Evolutionary conservation across 2,888 invertebrate genomes (phyloP), one percentile per base, ranked within the genome.

Genomic region (Scotopteryx bipunctaria): DNA sequence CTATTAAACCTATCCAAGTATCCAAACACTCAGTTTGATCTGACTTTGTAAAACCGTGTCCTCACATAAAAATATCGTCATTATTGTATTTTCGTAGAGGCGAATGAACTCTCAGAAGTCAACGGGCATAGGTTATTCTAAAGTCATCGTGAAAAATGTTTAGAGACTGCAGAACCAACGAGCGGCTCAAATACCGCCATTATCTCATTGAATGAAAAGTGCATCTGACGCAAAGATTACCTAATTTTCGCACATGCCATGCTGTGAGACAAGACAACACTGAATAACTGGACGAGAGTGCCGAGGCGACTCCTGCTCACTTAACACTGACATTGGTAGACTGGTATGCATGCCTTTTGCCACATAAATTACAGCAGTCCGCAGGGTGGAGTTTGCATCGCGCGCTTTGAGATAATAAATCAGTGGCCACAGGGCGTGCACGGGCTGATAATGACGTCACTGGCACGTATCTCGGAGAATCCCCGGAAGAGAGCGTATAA

Each of bases 401-500:
- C 74, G 73, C 76, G 75, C 73, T 75, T 75, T 65, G 66, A 79
- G 83, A 78, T 83, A 83, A 89, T 88, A 89, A 88, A 89, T 88
- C 85, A 85, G 78, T 71, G 72, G 73, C 71, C 69, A 71, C 76
- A n/a, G 67, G 71, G 80, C 78, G 79, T 76, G 74, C 74, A 76
- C 81, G 74, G 72, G 75, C 78, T 75, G 83, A 83, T 86, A 83
- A 81, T 90, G 90, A 90, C 90, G 89, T 90, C 90, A 90, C 83
- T 69, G 81, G 81, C 83, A 87, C 86, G 86, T 85, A 87, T 84
- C 87, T 86, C 83, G 81, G 87, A 86, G 86, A 84, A 86, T 85
- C 86, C 88, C 89, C 88, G 89, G 88, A 88, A 89, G 87, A 83
- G 86, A 82, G 80, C 74, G 87, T 85, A 87, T 88, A 83, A 90